phyloP scores from a whole-genome alignment of 1,140 invertebrate genomes.

The Plutomurus gul region DNA sequence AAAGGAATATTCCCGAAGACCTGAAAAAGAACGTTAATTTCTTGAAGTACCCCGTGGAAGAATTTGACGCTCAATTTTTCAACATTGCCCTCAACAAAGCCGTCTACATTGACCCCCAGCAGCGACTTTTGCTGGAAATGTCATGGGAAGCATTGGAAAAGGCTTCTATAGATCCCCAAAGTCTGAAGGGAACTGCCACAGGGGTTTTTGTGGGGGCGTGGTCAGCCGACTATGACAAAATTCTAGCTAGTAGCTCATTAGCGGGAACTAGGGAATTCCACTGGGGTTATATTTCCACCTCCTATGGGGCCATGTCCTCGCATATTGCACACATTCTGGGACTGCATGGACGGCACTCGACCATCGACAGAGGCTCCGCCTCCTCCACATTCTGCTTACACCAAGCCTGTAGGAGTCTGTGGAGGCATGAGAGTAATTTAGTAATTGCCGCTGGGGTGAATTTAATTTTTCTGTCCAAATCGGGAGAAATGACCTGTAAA shows the following conservation, averaged over 20 bases:
- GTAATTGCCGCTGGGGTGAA: conserved; percentile 66
- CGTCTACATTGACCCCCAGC: conserved; percentile 66
- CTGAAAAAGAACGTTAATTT: background rate
- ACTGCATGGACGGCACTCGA: conserved; percentile 59
- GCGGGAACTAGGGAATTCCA: conserved; percentile 60
- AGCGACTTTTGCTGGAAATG: conserved; percentile 65
- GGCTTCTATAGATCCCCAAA: conserved; percentile 59
- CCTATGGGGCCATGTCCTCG: conserved; percentile 69
- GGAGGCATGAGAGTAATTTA: conserved; percentile 63
- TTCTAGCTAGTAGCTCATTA: conserved; percentile 47
- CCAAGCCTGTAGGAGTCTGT: conserved; percentile 62
- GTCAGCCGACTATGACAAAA: background rate
- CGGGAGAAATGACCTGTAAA: background rate
- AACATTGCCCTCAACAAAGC: conserved; percentile 60
- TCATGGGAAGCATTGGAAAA: conserved; percentile 67
- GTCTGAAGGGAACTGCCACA: conserved; percentile 59
- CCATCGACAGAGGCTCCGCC: conserved; percentile 61
- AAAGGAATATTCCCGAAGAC: background rate
- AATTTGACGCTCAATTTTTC: conserved; percentile 4
- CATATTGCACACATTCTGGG: conserved; percentile 69
- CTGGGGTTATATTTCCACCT: conserved; percentile 69
- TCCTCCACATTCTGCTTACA: conserved; percentile 50
- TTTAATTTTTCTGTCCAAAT: conserved; percentile 62
- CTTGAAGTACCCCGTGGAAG: conserved; percentile 25
- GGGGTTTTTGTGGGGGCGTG: conserved; percentile 62